Base-by-base conservation (phyloP, 2,113 vertebrate genomes). In the Corythoichthys intestinalis region DNA sequence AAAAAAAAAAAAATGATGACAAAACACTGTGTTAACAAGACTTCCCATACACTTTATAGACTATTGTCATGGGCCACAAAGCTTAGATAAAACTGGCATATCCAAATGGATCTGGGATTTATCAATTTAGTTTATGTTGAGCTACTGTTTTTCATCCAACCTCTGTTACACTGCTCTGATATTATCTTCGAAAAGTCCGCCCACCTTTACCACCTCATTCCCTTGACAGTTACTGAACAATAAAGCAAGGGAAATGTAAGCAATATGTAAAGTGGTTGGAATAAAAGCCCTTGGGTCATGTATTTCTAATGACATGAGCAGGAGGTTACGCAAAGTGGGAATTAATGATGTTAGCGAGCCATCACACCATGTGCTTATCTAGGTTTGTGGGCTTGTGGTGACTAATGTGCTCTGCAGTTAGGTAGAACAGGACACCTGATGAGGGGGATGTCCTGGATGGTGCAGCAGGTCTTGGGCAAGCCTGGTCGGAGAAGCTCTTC, bases 401-500 rank as follows among this genome's bases (percentile, higher is more conserved):
- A 60, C 69, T 83, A 65, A 70, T 79, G 69, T 67, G 20, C 46
- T 69, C 28, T 20, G 67, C n/a, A 47, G 66, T 20, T 7, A 57
- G 46, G 67, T 48, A 34, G 50, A 48, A 13, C 61, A 63, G 54
- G 17, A 63, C 58, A 96, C 95, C 95, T 97, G 87, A 97, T 95
- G 77, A 97, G 91, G 52, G 95, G 95, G 56, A 97, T 91, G 79
- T 97, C 94, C 14, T 96, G 94, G 74, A 95, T 79, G 73, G 95
- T 96, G 83, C 95, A 96, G 89, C 95, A 97, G 15, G 91, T 93
- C 89, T 97, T 97, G 48, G 95, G 94, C 68, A 92, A 94, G 78
- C 94, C 94, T 15, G 90, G 94, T 60, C 94, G 92, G 38, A 90
- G 80, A 20, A 92, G 90, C 79, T 95, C 94, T 80, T 93, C 90